Percentiles rank a stretch among this genome's conserved stretches.
Conservation (phyloP, 2,797 vertebrate species). For the Delichon dasypus region DNA sequence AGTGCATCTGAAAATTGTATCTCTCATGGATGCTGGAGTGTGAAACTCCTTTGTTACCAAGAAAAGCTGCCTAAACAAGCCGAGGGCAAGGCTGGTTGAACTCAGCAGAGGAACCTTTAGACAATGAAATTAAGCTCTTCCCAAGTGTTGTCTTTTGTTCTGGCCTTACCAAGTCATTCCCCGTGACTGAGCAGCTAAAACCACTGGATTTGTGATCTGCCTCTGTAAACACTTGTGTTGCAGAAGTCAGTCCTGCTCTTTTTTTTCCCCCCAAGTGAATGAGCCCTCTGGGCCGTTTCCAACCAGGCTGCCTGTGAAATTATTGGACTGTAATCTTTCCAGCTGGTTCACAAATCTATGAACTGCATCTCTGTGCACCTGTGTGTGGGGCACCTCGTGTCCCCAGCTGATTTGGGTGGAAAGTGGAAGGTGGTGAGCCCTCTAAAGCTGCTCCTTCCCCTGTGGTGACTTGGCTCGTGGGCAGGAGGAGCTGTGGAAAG, state of each 20-base stretch:
- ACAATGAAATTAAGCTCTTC: conserved; percentile 66
- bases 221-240: conserved; percentile 22
- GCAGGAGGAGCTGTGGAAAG: neutral
- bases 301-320: neutral
- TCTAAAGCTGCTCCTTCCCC: neutral
- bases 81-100: conserved; percentile 17
- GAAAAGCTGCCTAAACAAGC: conserved; percentile 53
- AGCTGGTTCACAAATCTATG: neutral
- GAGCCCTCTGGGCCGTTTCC: neutral
- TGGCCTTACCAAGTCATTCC: conserved; percentile 58
- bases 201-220: conserved; percentile 43
- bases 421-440: neutral
- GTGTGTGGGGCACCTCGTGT: accelerated
- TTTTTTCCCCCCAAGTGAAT: neutral
- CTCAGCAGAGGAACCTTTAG: conserved; percentile 27
- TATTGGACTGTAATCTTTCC: neutral
- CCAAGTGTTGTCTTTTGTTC: conserved; percentile 63
- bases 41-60: conserved; percentile 35
- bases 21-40: conserved; percentile 22
- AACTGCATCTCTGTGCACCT: neutral
- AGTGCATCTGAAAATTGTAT: conserved; percentile 7
- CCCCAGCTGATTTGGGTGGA: neutral
- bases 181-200: conserved; percentile 62
- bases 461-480: accelerated
- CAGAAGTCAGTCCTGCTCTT: conserved; percentile 10